Evolutionary conservation across 30 jellyfish, hydroid and myxozoan genomes (phyloP).

Genomic region (Catostylus mosaicus): DNA sequence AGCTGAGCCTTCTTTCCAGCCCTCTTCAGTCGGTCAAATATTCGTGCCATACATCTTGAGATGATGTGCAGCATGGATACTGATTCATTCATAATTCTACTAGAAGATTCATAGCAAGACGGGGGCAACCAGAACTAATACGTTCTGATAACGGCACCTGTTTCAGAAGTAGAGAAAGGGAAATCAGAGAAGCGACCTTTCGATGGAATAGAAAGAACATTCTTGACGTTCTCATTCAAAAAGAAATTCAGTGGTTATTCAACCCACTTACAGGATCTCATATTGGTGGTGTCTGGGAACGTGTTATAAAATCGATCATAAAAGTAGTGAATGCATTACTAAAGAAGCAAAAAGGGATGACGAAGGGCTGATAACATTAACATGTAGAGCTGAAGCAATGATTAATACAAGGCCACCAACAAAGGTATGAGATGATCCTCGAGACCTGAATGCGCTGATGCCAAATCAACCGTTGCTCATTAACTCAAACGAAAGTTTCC

Average conservation of each 20-base stretch:
- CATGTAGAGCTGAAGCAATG: slow-evolving; percentile 54
- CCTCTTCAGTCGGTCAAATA: too few relatives aligned
- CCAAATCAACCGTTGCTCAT: slow-evolving; percentile 47
- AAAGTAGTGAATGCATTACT: slow-evolving; percentile 24
- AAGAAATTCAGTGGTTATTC: slow-evolving; percentile 48
- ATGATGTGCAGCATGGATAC: slow-evolving; percentile 14
- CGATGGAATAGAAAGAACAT: slow-evolving; percentile 45
- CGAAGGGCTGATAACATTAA: slow-evolving; percentile 21
- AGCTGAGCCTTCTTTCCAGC: too few relatives aligned
- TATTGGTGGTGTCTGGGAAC: slow-evolving; percentile 60
- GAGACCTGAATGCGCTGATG: slow-evolving; percentile 31
- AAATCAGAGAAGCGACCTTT: slow-evolving; percentile 20
- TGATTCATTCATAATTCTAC: slow-evolving; percentile 13
- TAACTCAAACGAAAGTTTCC: slow-evolving; percentile 20
- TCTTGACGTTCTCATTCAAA: slow-evolving; percentile 8
- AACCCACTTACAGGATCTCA: slow-evolving; percentile 61
- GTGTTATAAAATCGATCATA: slow-evolving; percentile 41
- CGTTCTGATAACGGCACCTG: slow-evolving; percentile 54
- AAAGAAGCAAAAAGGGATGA: slow-evolving; percentile 28
- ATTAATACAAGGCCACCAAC: slow-evolving; percentile 64
- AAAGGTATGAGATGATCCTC: slow-evolving; percentile 49
- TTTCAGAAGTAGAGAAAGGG: slow-evolving; percentile 45
- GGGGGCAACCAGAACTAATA: not conserved
- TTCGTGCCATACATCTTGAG: too few relatives aligned
- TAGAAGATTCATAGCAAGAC: slow-evolving; percentile 30